A percentile compares a stretch with the other conserved stretches of the same genome.
Evolutionary conservation across 53 echinoderm and acorn worm species (phyloP).

Genomic region (Luidia sarsii): DNA sequence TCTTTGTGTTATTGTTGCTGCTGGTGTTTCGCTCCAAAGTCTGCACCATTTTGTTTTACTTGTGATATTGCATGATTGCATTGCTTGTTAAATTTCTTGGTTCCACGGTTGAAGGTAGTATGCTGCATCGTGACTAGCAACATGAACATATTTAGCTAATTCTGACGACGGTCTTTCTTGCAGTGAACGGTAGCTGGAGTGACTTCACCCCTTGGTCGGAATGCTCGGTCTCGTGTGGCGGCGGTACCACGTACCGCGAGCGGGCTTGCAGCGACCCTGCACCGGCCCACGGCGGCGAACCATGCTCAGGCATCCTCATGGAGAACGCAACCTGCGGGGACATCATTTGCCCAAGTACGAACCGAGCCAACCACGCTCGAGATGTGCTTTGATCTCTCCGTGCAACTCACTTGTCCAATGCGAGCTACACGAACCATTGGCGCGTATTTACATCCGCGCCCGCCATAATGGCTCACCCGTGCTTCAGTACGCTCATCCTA

Average conservation of each 20-base stretch:
- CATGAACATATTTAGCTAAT: background rate
- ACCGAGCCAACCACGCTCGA: no score
- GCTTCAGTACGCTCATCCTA: no score
- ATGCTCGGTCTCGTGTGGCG: conserved; percentile 79
- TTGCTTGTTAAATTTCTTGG: background rate
- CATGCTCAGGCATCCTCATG: conserved; percentile 54
- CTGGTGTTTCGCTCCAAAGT: no score
- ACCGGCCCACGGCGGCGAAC: conserved; percentile 72
- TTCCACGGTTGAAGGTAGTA: background rate
- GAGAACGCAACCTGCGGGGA: conserved; percentile 64
- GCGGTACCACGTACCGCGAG: conserved; percentile 52
- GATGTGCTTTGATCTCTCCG: no score
- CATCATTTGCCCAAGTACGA: conserved; percentile 77
- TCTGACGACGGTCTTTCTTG: background rate
- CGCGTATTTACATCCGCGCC: no score
- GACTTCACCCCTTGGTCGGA: conserved; percentile 65
- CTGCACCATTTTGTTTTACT: no score
- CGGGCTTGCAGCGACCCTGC: conserved; percentile 70
- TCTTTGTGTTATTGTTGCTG: no score
- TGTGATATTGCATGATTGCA: no score
- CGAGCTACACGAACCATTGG: no score
- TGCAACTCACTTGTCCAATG: no score
- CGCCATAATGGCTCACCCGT: no score
- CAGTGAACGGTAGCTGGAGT: conserved; percentile 82
- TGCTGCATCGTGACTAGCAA: background rate